Evolutionary conservation across 1,140 invertebrate species (phyloP), one percentile per base, ranked within the genome.

Genomic region (Lamellibrachia luymesi): DNA sequence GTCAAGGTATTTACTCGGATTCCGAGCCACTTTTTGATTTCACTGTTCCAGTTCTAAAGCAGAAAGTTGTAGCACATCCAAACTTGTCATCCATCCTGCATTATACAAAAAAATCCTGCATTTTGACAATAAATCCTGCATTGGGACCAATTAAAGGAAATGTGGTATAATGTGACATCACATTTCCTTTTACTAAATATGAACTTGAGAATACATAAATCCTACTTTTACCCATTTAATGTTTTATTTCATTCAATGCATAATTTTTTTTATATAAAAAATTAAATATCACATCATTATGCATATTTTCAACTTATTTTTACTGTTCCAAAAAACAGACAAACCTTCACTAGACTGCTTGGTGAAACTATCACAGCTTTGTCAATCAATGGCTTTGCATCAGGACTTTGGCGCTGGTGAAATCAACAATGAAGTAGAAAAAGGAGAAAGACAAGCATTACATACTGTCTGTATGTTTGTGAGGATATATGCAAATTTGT

Each of bases 351-450:
- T 94, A 99, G 97, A 95, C 98, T 99, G 96, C 98, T 99, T 0
- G 99, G 99, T 92, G 98, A 98, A 0, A 99, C 99, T 94, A 99
- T 98, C 51, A 99, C 98, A 0, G 97, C 98, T 97, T 99, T 99
- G 25, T 98, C 97, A 94, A 99, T 98, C 2, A 97, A 97, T 1
- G 98, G 98, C 95, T 98, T 98, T 90, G 95, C 95, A 93, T 97
- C 96, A 1, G 97, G 97, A 93, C 97, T 96, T 95, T 97, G 97
- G 92, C 95, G 95, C 96, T 97, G 94, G 93, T 96, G 95, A 94
- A 93, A 22, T 49, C 64, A 56, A 56, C 52, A 80, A 80, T 22
- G 25, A 80, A 80, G 13, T 80, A 80, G 17, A 80, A 80, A 4
- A 80, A 80, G 64, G 25, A 80, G 4, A 80, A 80, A 10, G 17